These are phyloP conservation scores for Labia minor DNA, from an alignment of 2,888 invertebrate genomes.

Conservation along the genomic window DNA sequence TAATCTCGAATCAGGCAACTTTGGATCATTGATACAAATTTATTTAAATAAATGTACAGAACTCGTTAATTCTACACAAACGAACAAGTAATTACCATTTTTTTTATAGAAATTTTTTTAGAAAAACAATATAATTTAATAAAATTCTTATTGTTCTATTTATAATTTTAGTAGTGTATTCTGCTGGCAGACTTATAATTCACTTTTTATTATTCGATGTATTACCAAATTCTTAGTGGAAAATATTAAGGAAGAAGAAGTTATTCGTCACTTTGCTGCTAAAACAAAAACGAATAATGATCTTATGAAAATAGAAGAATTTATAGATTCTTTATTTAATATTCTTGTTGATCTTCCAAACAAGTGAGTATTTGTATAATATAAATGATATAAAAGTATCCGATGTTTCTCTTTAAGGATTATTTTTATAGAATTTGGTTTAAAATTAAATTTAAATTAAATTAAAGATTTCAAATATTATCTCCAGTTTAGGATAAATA, in stretches of 20 bases:
- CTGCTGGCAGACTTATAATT: slow-evolving; percentile 91
- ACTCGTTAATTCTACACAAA: slow-evolving; percentile 71
- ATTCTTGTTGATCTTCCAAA: slow-evolving; percentile 73
- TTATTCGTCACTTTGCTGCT: slow-evolving; percentile 70
- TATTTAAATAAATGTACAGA: slow-evolving; percentile 74
- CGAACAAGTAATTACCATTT: slow-evolving; percentile 60
- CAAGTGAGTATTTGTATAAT: slow-evolving; percentile 44
- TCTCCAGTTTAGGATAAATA: no score
- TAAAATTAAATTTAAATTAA: no score
- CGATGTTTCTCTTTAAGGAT: no score
- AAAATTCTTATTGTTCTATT: neutral
- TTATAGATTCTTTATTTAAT: slow-evolving; percentile 65
- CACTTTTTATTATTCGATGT: slow-evolving; percentile 77
- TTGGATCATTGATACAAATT: slow-evolving; percentile 75
- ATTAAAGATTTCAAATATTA: no score
- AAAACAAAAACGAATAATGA: slow-evolving; percentile 24
- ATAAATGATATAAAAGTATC: no score
- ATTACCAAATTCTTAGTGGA: slow-evolving; percentile 82
- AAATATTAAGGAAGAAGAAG: slow-evolving; percentile 76
- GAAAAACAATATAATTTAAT: slow-evolving; percentile 19
- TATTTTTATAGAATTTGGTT: no score
- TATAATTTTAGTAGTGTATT: slow-evolving; percentile 52
- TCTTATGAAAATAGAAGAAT: slow-evolving; percentile 50
- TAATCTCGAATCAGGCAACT: slow-evolving; percentile 80
- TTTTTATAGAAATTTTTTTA: slow-evolving; percentile 22